Evolutionary conservation across 2,113 vertebrate genomes (phyloP), one percentile per base, ranked within the genome.

Genomic region (Seriola dumerili): DNA sequence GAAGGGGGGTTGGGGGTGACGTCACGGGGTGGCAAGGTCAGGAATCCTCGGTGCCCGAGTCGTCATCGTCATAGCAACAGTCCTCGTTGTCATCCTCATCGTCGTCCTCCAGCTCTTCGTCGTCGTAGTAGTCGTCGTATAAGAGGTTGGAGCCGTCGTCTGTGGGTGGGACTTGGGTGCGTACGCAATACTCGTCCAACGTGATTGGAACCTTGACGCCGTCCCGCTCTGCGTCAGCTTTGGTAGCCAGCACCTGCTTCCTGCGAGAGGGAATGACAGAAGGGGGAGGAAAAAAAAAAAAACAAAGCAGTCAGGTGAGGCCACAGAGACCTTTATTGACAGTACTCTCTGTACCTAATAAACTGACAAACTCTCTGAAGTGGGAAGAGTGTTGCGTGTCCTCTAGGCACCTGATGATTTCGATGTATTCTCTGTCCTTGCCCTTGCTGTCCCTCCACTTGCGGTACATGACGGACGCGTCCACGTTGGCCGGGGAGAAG

Each of bases 371-470:
- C 6, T 23, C 50, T 1, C 13, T 8, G 0, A 52, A 3, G 40
- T 46, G 78, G 23, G 23, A 58, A 25, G 32, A 55, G 38, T 12
- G 34, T 23, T 12, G 21, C 8, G 44, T 25, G 23, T 61, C 5
- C 17, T 34, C 4, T 9, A 0, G 0, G 88, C 0, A 99, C 98
- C 97, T 96, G 95, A 99, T 99, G 90, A 99, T 99, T 85, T 99
- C 98, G 0, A 96, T 96, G 91, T 99, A 99, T 85, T 99, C 97
- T 55, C 95, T 92, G 93, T 99, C 98, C 89, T 95, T 96, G 77
- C 98, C 98, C 90, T 97, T 98, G 92, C 98, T 99, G 88, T 99
- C 98, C 75, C 97, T 96, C 98, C 98, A 99, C 82, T 96, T 99
- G 80, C 98, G 94, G 94, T 99, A 99, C 98, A 99, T 99, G 87